phyloP scores from a whole-genome alignment of 2,113 vertebrate genomes.

The Periophthalmus modestus region DNA sequence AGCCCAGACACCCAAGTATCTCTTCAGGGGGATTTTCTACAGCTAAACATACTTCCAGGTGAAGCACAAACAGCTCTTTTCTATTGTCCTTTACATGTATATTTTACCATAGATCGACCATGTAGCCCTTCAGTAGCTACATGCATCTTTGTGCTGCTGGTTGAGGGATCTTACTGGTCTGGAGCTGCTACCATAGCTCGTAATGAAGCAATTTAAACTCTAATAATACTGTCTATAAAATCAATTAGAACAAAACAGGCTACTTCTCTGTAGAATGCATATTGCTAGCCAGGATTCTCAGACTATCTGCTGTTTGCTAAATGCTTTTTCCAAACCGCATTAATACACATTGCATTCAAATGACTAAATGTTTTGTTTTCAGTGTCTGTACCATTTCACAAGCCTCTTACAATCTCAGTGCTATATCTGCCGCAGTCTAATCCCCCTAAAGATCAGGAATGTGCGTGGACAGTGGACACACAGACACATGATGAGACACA shows the following conservation, averaged over 20 bases:
- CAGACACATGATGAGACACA: constrained; percentile 17
- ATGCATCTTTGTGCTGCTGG: too few species aligned
- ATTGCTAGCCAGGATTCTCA: neutral
- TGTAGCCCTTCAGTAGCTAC: too few species aligned
- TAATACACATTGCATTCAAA: neutral
- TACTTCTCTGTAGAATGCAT: neutral
- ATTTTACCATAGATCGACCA: too few species aligned
- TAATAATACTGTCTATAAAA: neutral
- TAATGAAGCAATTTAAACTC: neutral
- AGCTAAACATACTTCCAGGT: too few species aligned
- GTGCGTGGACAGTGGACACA: constrained; percentile 11
- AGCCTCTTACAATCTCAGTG: neutral
- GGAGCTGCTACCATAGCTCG: neutral
- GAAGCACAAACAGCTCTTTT: too few species aligned
- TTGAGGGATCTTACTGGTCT: too few species aligned
- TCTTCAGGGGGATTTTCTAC: too few species aligned
- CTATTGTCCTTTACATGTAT: too few species aligned
- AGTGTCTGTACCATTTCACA: neutral
- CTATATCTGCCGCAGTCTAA: constrained; percentile 7
- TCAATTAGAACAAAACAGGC: neutral
- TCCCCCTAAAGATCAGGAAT: neutral
- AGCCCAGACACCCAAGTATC: too few species aligned
- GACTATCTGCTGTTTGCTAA: neutral
- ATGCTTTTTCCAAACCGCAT: neutral
- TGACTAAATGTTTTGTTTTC: neutral